These are phyloP conservation scores for Lasiurus cinereus DNA, from an alignment of 2,113 vertebrate species.

Conservation along the genomic window DNA sequence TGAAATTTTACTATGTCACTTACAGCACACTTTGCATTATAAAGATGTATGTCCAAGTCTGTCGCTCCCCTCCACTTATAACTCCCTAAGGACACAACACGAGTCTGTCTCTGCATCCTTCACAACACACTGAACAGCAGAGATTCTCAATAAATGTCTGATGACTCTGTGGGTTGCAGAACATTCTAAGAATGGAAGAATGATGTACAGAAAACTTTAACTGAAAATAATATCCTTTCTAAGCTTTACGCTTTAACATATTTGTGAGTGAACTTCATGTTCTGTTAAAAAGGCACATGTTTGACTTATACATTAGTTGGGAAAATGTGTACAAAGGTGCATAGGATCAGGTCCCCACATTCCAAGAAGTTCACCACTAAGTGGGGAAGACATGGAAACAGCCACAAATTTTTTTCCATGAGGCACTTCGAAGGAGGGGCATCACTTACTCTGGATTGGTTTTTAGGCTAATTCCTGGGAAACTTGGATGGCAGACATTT, in stretches of 20 bases:
- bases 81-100: neutral
- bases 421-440: neutral
- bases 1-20: neutral
- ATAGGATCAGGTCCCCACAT: neutral
- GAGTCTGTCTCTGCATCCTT: neutral
- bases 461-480: neutral
- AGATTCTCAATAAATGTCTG: neutral
- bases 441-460: neutral
- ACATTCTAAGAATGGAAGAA: neutral
- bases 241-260: neutral
- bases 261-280: neutral
- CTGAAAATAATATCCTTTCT: neutral
- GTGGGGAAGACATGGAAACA: neutral
- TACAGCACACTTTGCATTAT: neutral
- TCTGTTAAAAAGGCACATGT: neutral
- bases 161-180: neutral
- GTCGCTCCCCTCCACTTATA: neutral
- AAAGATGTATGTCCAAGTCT: neutral
- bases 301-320: neutral
- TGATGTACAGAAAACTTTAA: neutral
- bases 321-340: neutral
- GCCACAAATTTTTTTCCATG: neutral
- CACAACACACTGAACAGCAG: neutral
- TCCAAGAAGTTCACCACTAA: neutral
- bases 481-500: neutral